Evolutionary conservation across 2,797 vertebrate species (phyloP).

Genomic region (Rhinoraja longicauda): DNA sequence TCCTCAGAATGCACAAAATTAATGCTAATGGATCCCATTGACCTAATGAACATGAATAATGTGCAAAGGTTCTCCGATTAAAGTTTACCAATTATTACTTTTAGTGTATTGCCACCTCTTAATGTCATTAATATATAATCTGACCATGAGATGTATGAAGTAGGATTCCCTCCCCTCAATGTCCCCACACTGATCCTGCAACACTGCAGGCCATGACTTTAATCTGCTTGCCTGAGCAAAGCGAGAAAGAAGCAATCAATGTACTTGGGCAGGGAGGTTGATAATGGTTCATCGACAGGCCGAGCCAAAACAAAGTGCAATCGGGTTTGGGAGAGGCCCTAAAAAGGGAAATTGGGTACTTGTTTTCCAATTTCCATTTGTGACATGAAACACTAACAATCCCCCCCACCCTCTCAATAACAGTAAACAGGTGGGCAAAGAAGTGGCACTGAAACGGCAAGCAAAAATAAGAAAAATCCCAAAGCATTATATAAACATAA

Average conservation of each 20-base stretch:
- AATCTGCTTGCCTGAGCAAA: neutral
- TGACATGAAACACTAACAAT: neutral
- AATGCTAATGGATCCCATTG: neutral
- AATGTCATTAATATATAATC: neutral
- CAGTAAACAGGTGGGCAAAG: neutral
- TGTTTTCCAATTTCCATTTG: neutral
- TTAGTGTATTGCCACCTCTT: neutral
- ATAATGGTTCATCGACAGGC: neutral
- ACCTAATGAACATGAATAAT: neutral
- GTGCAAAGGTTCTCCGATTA: neutral
- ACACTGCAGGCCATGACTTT: neutral
- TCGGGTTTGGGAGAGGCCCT: neutral
- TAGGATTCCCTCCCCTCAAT: no score
- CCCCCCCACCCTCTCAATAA: neutral
- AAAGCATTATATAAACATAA: no score
- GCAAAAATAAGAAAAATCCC: no score
- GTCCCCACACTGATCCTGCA: neutral
- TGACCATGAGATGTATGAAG: no score
- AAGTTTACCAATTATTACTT: neutral
- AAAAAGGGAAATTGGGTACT: neutral
- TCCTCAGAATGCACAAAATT: neutral
- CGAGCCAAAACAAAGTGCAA: neutral
- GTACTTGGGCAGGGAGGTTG: neutral
- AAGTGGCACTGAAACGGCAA: no score
- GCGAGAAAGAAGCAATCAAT: neutral